These are phyloP conservation scores for Microctonus aethiopoides DNA, from an alignment of 2,888 invertebrate species.

Conservation along the genomic window DNA sequence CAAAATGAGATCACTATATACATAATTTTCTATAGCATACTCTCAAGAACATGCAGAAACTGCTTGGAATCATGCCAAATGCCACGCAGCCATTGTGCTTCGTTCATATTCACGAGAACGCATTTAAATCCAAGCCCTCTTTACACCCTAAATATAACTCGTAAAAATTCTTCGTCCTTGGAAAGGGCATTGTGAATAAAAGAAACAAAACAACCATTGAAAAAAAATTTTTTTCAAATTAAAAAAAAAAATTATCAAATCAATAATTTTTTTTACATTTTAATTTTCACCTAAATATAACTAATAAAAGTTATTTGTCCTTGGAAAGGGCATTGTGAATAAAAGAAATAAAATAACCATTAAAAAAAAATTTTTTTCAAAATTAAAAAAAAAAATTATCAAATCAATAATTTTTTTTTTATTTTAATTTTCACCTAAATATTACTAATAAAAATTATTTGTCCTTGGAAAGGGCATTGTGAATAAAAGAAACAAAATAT, in stretches of 20 bases:
- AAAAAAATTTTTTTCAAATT: too few relatives aligned
- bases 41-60: neutral
- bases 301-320: too few relatives aligned
- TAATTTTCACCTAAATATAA: too few relatives aligned
- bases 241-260: too few relatives aligned
- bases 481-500: neutral
- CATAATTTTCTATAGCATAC: conserved; percentile 7
- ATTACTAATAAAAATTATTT: neutral
- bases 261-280: too few relatives aligned
- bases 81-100: conserved; percentile 40
- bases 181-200: conserved; percentile 3
- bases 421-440: neutral
- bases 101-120: neutral
- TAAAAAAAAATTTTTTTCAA: too few relatives aligned
- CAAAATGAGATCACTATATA: conserved; percentile 11
- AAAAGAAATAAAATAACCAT: neutral
- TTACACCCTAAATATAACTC: neutral
- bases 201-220: neutral
- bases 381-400: too few relatives aligned
- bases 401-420: too few relatives aligned
- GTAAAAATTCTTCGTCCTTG: neutral
- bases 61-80: conserved; percentile 43
- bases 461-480: neutral
- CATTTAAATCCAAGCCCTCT: neutral
- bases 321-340: neutral